Conservation (phyloP, 2,113 vertebrate species). For the Lagopus leucura region DNA sequence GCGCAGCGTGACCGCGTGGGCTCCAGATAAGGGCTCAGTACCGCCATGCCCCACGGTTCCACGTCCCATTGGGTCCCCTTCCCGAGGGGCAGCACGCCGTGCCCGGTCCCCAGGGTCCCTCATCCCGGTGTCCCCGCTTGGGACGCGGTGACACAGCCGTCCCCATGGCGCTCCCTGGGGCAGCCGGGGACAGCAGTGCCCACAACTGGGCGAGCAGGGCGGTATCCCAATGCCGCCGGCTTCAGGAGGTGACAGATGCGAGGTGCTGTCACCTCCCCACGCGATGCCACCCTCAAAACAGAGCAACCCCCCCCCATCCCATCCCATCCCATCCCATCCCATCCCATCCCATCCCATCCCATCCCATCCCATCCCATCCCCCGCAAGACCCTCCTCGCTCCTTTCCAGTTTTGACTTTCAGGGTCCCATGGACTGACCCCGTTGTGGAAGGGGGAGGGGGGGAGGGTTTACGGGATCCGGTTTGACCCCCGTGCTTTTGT, state of each 20-base stretch:
- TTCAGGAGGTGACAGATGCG: not conserved
- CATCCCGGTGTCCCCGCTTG: not conserved
- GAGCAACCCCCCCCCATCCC: too few species aligned
- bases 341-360: too few species aligned
- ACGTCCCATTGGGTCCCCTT: not conserved
- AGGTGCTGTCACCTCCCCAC: not conserved
- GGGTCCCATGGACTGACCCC: too few species aligned
- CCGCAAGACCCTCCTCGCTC: too few species aligned
- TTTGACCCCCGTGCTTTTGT: too few species aligned
- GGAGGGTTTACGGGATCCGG: too few species aligned
- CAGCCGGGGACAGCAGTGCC: not conserved
- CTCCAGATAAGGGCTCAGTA: not conserved
- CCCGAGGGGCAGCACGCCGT: not conserved
- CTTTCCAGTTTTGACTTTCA: too few species aligned
- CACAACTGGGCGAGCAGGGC: not conserved
- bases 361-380: too few species aligned
- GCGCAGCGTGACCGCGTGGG: not conserved
- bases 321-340: too few species aligned
- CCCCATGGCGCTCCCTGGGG: not conserved
- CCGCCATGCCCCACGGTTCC: not conserved
- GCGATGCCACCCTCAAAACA: too few species aligned
- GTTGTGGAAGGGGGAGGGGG: too few species aligned
- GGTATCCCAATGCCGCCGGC: not conserved
- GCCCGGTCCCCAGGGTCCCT: not conserved
- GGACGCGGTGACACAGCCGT: not conserved